phyloP scores from a whole-genome alignment of 1,140 invertebrate species.

The Achroia grisella region DNA sequence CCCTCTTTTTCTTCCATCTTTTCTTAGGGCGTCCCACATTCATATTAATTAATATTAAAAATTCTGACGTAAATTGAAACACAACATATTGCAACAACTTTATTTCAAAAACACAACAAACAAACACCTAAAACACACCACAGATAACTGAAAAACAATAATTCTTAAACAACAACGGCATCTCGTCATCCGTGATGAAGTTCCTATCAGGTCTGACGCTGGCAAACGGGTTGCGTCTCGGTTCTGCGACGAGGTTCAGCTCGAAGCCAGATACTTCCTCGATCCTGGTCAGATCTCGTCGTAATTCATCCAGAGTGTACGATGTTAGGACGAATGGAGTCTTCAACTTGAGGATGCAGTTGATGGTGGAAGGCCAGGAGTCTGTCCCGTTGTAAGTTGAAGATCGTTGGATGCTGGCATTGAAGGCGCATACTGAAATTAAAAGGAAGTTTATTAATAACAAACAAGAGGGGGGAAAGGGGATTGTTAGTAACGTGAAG shows the following conservation, averaged over 20 bases:
- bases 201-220: slow-evolving; percentile 82
- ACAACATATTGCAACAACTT: background rate
- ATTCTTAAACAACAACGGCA: slow-evolving; percentile 83
- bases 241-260: slow-evolving; percentile 68
- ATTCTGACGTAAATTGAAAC: no score
- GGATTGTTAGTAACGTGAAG: no score
- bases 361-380: slow-evolving; percentile 79
- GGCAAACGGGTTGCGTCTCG: slow-evolving; percentile 77
- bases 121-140: slow-evolving; percentile 27
- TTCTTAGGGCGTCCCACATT: no score
- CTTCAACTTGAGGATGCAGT: slow-evolving; percentile 63
- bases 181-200: slow-evolving; percentile 81
- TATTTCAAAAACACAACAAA: slow-evolving; percentile 12
- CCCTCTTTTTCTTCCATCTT: no score
- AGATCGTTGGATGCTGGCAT: slow-evolving; percentile 79
- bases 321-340: slow-evolving; percentile 78
- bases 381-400: slow-evolving; percentile 77
- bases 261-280: slow-evolving; percentile 42
- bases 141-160: slow-evolving; percentile 74
- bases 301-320: slow-evolving; percentile 78
- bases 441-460: no score
- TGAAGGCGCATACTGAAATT: slow-evolving; percentile 79
- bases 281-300: slow-evolving; percentile 73
- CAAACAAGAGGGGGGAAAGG: background rate
- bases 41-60: no score